A percentile compares a stretch with the other conserved stretches of the same genome.
Evolutionary conservation across 1,140 invertebrate genomes (phyloP).

Genomic region (Drosophila equinoxialis): DNA sequence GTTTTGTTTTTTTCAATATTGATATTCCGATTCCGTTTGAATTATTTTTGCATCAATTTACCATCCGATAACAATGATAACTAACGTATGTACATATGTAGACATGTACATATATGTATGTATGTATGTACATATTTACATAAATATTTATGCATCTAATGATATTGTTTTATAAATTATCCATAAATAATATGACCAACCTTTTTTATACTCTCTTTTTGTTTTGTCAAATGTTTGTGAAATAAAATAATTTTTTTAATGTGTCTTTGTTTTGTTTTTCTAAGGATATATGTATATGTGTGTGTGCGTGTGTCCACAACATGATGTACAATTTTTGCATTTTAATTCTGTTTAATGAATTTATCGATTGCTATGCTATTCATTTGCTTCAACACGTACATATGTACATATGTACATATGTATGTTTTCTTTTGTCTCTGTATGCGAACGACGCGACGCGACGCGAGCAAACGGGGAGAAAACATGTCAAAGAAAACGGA

Average conservation of each 20-base stretch:
- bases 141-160: not conserved
- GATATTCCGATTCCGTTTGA: not conserved
- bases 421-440: slow-evolving; percentile 5
- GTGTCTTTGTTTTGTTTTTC: too few species aligned
- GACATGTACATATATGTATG: not conserved
- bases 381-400: slow-evolving; percentile 5
- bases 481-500: slow-evolving; percentile 73
- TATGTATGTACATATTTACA: not conserved
- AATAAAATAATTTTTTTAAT: too few species aligned
- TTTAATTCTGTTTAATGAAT: slow-evolving; percentile 63
- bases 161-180: too few species aligned
- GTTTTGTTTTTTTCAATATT: not conserved
- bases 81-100: not conserved
- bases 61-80: not conserved
- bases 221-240: too few species aligned
- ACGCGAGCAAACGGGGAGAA: slow-evolving; percentile 28
- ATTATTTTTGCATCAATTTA: not conserved
- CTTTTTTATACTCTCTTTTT: too few species aligned
- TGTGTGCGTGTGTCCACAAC: not conserved
- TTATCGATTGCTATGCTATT: slow-evolving; percentile 59
- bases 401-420: too few species aligned
- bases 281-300: too few species aligned
- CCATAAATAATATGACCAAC: too few species aligned
- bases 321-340: slow-evolving; percentile 16
- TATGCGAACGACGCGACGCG: slow-evolving; percentile 3